Base-by-base conservation (phyloP, 2,888 invertebrate species). In the Sinhomidia bicolor region DNA sequence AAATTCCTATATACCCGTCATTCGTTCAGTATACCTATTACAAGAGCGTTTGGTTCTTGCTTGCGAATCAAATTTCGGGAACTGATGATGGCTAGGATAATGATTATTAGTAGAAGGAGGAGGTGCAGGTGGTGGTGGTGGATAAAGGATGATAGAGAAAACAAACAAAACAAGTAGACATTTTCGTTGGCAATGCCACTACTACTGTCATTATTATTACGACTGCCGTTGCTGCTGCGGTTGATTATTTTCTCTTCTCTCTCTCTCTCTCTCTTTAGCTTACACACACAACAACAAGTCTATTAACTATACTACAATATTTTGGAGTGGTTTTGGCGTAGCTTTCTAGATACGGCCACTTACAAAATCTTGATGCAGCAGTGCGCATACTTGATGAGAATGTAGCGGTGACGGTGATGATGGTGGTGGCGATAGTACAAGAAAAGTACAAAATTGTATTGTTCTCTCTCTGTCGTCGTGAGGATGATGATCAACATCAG, bases 41-140 rank as follows among this genome's bases (percentile, higher is more conserved):
- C n/a, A n/a, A n/a, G n/a, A 36, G 36, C 36, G 54, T 17, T 65
- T 71, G 41, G 17, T 82, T 32, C 17, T 29, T 41, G 57, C 71
- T 17, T 57, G 62, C 65, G 78, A 85, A 85, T 85, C 76, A 29
- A 78, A 78, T 78, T 85, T 85, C 78, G 32, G 85, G 85, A 78
- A 78, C 78, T 14, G 47, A 10, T 29, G 20, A 14, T 82, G 71
- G 6, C n/a, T 0, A 41, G 5, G 20, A 57, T 83, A 44, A 20
- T 80, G 54, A 3, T 6, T 54, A 12, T 12, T 44, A 17, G 54
- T 54, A n/a, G n/a, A n/a, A n/a, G 54, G 54, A 6, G 7, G 51
- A 17, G 7, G 26, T 62, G 14, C n/a, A 17, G 62, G 23, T 41
- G 68, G 20, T 68, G 36, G 41, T 41, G 68, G 68, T 68, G 68